These are phyloP conservation scores for Cirrhinus mrigala DNA, from an alignment of 2,797 vertebrate species.

Conservation along the genomic window DNA sequence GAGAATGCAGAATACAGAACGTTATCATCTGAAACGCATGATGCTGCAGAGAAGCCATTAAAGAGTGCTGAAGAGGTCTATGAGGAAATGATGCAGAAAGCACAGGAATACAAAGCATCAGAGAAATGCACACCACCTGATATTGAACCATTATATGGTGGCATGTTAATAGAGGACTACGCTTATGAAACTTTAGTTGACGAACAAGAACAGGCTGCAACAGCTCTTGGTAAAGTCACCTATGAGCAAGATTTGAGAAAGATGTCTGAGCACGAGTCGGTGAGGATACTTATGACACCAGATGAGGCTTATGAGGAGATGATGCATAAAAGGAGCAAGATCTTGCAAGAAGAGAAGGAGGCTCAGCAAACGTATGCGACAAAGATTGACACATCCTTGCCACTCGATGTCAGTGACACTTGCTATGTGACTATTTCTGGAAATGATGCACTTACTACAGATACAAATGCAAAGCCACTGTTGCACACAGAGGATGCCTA, in stretches of 20 bases:
- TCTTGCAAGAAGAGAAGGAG: constrained; percentile 83
- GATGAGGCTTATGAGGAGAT: constrained; percentile 90
- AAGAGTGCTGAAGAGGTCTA: constrained; percentile 94
- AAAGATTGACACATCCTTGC: background rate
- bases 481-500: constrained; percentile 79
- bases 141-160: constrained; percentile 94
- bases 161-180: constrained; percentile 98
- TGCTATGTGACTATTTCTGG: constrained; percentile 87
- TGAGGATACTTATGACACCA: constrained; percentile 84
- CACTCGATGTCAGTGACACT: constrained; percentile 73
- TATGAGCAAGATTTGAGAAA: constrained; percentile 74
- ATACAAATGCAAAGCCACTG: constrained; percentile 75
- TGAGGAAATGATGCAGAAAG: constrained; percentile 92
- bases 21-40: constrained; percentile 47
- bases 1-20: constrained; percentile 73
- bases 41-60: constrained; percentile 76
- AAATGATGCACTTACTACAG: constrained; percentile 74
- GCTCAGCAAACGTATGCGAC: constrained; percentile 68
- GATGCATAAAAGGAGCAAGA: constrained; percentile 84
- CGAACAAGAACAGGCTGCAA: constrained; percentile 78
- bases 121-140: constrained; percentile 89
- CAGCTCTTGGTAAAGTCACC: constrained; percentile 71
- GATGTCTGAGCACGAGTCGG: constrained; percentile 76
- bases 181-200: constrained; percentile 96
- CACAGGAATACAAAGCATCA: constrained; percentile 82